These are phyloP conservation scores for Heliconius sara DNA, from an alignment of 2,888 invertebrate species.

Conservation along the genomic window DNA sequence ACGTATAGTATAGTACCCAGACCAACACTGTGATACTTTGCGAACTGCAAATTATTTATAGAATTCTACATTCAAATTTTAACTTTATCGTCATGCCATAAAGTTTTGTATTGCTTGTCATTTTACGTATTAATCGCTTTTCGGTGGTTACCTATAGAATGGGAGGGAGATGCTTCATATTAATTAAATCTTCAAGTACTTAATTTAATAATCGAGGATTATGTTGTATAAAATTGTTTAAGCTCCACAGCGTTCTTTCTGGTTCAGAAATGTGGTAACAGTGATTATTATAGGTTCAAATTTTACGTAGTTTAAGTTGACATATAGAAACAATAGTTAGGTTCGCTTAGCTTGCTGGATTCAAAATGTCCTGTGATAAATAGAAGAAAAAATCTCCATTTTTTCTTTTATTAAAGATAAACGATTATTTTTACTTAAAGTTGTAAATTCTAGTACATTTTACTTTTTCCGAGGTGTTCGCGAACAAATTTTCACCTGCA, in stretches of 20 bases:
- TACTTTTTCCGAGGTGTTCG: too few species aligned
- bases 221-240: slow-evolving; percentile 18
- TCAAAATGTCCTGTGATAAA: too few species aligned
- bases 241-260: background rate
- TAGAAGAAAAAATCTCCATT: too few species aligned
- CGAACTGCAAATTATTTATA: slow-evolving; percentile 10
- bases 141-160: slow-evolving; percentile 25
- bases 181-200: slow-evolving; percentile 25
- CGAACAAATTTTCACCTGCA: too few species aligned
- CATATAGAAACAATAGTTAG: too few species aligned
- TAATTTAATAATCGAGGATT: slow-evolving; percentile 15
- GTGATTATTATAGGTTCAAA: background rate
- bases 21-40: slow-evolving; percentile 11
- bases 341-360: too few species aligned
- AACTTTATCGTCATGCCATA: background rate
- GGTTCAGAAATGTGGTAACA: background rate
- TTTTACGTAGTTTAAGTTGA: too few species aligned
- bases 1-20: background rate
- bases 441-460: too few species aligned
- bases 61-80: background rate
- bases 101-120: background rate
- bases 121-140: slow-evolving; percentile 8
- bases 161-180: slow-evolving; percentile 24
- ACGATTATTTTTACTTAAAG: too few species aligned
- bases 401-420: too few species aligned